phyloP scores from a whole-genome alignment of 2,113 vertebrate species.

The Pseudopodoces humilis region DNA sequence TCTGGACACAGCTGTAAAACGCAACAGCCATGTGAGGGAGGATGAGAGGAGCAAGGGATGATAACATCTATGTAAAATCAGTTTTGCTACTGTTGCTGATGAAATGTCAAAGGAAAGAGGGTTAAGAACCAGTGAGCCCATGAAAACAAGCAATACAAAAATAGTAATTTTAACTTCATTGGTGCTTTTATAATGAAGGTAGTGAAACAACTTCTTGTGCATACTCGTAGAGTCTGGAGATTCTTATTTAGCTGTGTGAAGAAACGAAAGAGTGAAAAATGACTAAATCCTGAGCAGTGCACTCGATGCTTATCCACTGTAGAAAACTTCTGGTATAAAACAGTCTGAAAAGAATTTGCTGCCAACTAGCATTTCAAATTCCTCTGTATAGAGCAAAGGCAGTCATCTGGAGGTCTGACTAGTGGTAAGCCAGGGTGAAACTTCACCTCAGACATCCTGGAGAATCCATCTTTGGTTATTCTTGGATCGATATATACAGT shows the following conservation, averaged over 20 bases:
- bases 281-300: not conserved
- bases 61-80: not conserved
- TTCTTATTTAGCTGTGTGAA: not conserved
- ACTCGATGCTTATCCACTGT: not conserved
- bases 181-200: constrained; percentile 35
- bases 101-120: not conserved
- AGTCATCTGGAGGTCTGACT: not conserved
- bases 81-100: not conserved
- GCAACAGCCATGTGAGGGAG: not conserved
- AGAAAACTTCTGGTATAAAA: constrained; percentile 44
- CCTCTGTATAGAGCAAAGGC: not conserved
- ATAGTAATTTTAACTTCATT: constrained; percentile 19
- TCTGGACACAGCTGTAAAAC: not conserved
- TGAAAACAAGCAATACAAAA: constrained; percentile 23
- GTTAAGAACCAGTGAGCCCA: not conserved
- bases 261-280: not conserved
- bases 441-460: not conserved
- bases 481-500: not conserved
- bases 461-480: constrained; percentile 32
- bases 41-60: not conserved
- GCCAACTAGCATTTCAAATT: not conserved
- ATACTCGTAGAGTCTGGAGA: not conserved
- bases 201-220: constrained; percentile 19
- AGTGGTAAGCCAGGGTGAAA: not conserved
- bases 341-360: constrained; percentile 10